phyloP scores from a whole-genome alignment of 2,888 invertebrate species.

The Synanthedon tipuliformis region DNA sequence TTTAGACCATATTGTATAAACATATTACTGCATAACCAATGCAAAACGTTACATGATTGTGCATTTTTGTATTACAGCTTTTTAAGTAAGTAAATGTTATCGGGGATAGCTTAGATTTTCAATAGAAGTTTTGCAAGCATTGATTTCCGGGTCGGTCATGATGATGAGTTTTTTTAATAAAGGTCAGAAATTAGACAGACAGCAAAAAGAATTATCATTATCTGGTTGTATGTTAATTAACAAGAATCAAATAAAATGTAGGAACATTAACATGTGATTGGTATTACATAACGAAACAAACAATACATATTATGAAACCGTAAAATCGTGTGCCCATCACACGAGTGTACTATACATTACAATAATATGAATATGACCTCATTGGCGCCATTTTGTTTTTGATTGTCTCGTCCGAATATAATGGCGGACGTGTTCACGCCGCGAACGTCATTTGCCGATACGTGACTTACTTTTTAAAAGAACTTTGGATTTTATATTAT shows the following conservation, averaged over 20 bases:
- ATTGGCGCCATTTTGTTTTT: conserved; percentile 37
- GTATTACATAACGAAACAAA: conserved; percentile 15
- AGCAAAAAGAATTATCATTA: no score
- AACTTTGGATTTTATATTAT: not conserved
- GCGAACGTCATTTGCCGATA: conserved; percentile 10
- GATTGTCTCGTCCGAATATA: conserved; percentile 27
- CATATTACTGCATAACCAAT: conserved; percentile 16
- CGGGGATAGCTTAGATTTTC: no score
- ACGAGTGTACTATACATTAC: conserved; percentile 29
- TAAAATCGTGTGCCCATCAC: conserved; percentile 31
- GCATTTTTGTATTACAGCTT: not conserved
- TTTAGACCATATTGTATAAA: conserved; percentile 35
- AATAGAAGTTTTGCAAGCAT: no score
- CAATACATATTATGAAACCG: conserved; percentile 1
- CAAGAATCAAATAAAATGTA: no score
- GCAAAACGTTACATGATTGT: not conserved
- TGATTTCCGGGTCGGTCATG: no score
- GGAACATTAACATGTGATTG: no score
- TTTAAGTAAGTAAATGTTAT: no score
- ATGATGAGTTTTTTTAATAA: no score
- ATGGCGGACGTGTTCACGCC: conserved; percentile 33
- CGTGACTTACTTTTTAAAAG: conserved; percentile 19
- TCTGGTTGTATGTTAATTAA: no score
- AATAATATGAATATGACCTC: conserved; percentile 28
- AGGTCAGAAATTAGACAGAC: no score